These are phyloP conservation scores for Venusia cambrica DNA, from an alignment of 2,888 invertebrate genomes.

Conservation along the genomic window DNA sequence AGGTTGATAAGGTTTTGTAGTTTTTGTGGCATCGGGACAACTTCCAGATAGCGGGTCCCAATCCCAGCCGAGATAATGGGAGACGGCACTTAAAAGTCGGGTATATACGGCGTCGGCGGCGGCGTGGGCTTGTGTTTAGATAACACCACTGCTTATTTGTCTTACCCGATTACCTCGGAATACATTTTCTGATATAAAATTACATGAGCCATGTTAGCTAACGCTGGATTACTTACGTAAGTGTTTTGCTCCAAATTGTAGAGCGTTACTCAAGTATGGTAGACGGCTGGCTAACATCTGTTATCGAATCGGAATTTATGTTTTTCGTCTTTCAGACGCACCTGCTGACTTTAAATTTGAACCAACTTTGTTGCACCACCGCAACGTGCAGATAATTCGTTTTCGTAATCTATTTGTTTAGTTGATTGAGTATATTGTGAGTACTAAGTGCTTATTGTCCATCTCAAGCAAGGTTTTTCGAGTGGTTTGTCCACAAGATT, in stretches of 20 bases:
- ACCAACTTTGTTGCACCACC: constrained; percentile 38
- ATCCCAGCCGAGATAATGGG: constrained; percentile 61
- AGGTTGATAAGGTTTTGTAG: constrained; percentile 70
- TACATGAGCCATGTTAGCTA: constrained; percentile 36
- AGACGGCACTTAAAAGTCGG: constrained; percentile 61
- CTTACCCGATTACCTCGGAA: constrained; percentile 46
- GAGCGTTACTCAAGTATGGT: constrained; percentile 55
- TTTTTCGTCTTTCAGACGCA: constrained; percentile 70
- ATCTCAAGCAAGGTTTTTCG: constrained; percentile 39
- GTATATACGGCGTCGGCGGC: too few relatives aligned
- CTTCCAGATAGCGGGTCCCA: constrained; percentile 68
- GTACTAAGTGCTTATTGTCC: constrained; percentile 54
- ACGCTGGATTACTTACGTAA: constrained; percentile 55
- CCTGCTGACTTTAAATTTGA: constrained; percentile 66
- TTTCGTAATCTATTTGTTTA: constrained; percentile 53
- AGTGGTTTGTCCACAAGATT: constrained; percentile 65
- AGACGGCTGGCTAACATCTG: constrained; percentile 68
- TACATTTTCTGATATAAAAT: constrained; percentile 41
- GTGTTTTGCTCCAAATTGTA: constrained; percentile 54
- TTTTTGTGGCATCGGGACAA: constrained; percentile 70
- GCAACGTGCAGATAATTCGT: constrained; percentile 41
- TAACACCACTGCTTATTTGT: constrained; percentile 62
- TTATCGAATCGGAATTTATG: constrained; percentile 73
- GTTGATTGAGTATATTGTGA: constrained; percentile 54
- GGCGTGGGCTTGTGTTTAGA: constrained; percentile 62